phyloP scores from a whole-genome alignment of 2,888 invertebrate species.

The Stenolophus ochropezus region DNA sequence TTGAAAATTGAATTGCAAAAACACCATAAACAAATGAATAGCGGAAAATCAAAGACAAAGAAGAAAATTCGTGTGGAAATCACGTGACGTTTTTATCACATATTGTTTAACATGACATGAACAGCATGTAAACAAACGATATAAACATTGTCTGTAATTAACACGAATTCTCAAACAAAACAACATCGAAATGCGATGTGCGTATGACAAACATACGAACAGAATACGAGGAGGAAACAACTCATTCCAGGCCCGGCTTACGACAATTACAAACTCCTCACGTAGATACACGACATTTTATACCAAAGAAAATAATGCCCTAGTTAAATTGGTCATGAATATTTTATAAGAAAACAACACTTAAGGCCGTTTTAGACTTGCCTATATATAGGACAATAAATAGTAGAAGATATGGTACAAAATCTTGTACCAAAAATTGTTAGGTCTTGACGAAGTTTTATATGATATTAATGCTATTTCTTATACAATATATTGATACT shows the following conservation, averaged over 20 bases:
- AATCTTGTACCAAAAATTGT: no score
- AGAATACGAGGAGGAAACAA: background rate
- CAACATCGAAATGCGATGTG: background rate
- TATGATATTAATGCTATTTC: no score
- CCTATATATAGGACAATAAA: no score
- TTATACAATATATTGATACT: no score
- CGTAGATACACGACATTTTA: background rate
- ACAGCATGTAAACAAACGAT: constrained; percentile 21
- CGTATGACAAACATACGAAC: constrained; percentile 1
- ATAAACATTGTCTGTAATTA: constrained; percentile 29
- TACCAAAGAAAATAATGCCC: no score
- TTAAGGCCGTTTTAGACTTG: no score
- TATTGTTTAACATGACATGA: constrained; percentile 11
- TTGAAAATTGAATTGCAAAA: background rate
- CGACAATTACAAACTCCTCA: background rate
- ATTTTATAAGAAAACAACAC: no score
- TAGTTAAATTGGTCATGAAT: no score
- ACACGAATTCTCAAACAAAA: constrained; percentile 37
- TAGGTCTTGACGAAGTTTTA: no score
- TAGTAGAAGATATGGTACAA: no score
- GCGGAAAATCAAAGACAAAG: background rate
- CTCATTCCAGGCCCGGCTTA: background rate
- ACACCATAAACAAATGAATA: background rate
- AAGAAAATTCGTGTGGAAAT: background rate
- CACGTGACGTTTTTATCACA: constrained; percentile 3